Evolutionary conservation across 2,797 vertebrate species (phyloP).

Genomic region (Bovichtus variegatus): DNA sequence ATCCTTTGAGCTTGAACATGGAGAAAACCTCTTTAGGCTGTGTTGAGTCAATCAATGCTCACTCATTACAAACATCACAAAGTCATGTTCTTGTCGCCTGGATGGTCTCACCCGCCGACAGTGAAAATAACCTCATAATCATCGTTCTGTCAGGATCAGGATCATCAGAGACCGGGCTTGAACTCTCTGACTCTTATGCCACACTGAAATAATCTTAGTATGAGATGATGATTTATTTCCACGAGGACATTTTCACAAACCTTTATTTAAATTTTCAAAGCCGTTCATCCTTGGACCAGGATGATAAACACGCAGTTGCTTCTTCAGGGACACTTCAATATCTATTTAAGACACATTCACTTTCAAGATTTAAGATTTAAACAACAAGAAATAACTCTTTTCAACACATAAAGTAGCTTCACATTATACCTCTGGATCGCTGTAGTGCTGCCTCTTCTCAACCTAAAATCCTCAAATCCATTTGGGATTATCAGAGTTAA

Average conservation of each 20-base stretch:
- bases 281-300: constrained; percentile 13
- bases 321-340: constrained; percentile 15
- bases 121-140: constrained; percentile 89
- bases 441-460: constrained; percentile 46
- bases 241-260: constrained; percentile 17
- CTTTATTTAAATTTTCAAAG: constrained; percentile 10
- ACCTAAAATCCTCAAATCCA: constrained; percentile 71
- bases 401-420: constrained; percentile 30
- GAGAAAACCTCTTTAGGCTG: constrained; percentile 77
- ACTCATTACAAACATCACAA: constrained; percentile 89
- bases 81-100: constrained; percentile 88
- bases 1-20: constrained; percentile 66
- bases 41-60: constrained; percentile 88
- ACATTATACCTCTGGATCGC: constrained; percentile 32
- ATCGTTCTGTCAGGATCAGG: constrained; percentile 83
- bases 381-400: constrained; percentile 12
- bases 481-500: constrained; percentile 83
- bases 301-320: constrained; percentile 5
- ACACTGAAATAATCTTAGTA: constrained; percentile 35
- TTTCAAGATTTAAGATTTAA: constrained; percentile 6
- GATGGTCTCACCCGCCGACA: constrained; percentile 86
- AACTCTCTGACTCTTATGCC: constrained; percentile 58
- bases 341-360: constrained; percentile 15
- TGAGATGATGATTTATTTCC: constrained; percentile 37
- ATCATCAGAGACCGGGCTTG: constrained; percentile 65